Evolutionary conservation across 2,797 vertebrate genomes (phyloP).

Genomic region (Halcyon smyrnensis): DNA sequence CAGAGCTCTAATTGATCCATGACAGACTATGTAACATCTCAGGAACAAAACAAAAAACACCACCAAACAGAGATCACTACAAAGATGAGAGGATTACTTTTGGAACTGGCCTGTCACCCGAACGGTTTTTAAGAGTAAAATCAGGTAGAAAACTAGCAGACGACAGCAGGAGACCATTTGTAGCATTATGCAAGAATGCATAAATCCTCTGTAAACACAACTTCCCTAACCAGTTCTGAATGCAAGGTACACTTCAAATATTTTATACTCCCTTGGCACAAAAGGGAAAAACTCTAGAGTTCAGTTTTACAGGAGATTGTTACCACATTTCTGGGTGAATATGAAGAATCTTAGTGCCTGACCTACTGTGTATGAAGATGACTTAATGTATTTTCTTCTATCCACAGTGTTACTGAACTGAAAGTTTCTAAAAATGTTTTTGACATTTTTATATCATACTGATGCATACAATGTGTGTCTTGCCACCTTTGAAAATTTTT

Average conservation of each 20-base stretch:
- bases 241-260: not conserved
- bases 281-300: not conserved
- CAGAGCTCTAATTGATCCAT: not conserved
- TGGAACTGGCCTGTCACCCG: not conserved
- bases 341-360: not conserved
- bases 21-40: not conserved
- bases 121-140: not conserved
- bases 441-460: not conserved
- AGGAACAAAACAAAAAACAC: not conserved
- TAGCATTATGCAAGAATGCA: conserved; percentile 7
- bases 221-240: conserved; percentile 29
- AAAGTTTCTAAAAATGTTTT: not conserved
- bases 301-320: not conserved
- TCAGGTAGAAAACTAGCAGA: not conserved
- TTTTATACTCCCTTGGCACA: not conserved
- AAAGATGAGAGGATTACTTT: not conserved
- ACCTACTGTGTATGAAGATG: not conserved
- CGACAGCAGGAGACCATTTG: not conserved
- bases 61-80: not conserved
- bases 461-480: not conserved
- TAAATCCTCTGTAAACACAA: conserved; percentile 43
- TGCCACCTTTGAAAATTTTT: not conserved
- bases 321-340: not conserved
- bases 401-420: not conserved
- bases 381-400: not conserved